A percentile compares a stretch with the other conserved stretches of the same genome.
These are phyloP conservation scores for Solea senegalensis DNA, from an alignment of 2,113 vertebrate species.

Conservation along the genomic window DNA sequence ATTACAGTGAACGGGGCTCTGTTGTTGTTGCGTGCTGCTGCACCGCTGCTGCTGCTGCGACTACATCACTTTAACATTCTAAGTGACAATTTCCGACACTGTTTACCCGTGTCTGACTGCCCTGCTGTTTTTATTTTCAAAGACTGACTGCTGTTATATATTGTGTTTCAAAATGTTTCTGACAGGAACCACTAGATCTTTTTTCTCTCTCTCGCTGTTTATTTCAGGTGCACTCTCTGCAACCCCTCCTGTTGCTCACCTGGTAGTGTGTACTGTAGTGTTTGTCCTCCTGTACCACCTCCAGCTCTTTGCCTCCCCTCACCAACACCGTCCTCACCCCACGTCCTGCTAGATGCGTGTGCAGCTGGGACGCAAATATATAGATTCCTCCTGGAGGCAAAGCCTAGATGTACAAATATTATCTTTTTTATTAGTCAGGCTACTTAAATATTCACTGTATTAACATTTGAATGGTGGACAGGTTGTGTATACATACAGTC, in stretches of 20 bases:
- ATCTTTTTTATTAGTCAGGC: background rate
- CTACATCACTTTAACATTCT: no score
- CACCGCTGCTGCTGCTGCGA: no score
- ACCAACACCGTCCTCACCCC: slow-evolving; percentile 87
- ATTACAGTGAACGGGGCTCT: no score
- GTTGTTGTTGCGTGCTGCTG: no score
- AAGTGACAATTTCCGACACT: no score
- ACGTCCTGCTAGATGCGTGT: slow-evolving; percentile 91
- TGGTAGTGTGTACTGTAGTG: slow-evolving; percentile 97
- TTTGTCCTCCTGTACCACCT: slow-evolving; percentile 88
- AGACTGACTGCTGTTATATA: no score
- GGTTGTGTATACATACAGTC: slow-evolving; percentile 78
- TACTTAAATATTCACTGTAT: background rate
- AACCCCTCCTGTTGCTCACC: slow-evolving; percentile 75
- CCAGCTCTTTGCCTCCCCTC: slow-evolving; percentile 80
- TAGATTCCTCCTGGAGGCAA: slow-evolving; percentile 86
- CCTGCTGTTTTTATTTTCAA: no score
- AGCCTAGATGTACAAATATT: slow-evolving; percentile 77
- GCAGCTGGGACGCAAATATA: slow-evolving; percentile 96
- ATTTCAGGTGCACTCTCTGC: background rate
- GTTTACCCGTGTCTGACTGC: no score
- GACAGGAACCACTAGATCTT: no score
- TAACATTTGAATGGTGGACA: no score
- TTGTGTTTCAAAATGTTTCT: no score
- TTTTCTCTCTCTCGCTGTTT: no score